Percentiles rank a stretch among this genome's conserved stretches.
Conservation (phyloP, 2,113 vertebrate species). For the Rhineura floridana region DNA sequence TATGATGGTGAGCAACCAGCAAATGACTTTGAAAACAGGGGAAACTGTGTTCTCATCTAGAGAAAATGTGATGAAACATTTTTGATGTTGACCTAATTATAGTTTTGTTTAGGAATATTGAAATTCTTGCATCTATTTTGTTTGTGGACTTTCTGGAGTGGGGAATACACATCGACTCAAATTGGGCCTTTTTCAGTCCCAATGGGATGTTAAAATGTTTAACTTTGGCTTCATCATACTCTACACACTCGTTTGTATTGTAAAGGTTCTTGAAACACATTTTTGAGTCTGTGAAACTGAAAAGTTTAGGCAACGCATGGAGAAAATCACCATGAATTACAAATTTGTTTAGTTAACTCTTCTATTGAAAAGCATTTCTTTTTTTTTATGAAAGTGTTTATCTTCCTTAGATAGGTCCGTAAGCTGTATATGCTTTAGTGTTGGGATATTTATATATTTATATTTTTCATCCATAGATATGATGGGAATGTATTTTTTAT, state of each 20-base stretch:
- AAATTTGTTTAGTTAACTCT: constrained; percentile 16
- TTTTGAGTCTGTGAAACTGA: constrained; percentile 48
- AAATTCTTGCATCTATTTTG: constrained; percentile 43
- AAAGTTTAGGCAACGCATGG: constrained; percentile 28
- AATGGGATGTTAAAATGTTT: constrained; percentile 29
- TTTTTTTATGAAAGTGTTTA: constrained; percentile 55
- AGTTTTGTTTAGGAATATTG: constrained; percentile 39
- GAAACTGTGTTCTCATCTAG: neutral
- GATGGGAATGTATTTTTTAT: constrained; percentile 34
- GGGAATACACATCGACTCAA: neutral
- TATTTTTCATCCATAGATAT: constrained; percentile 39
- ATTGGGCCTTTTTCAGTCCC: neutral
- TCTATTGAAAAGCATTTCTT: constrained; percentile 34
- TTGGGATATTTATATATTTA: constrained; percentile 60
- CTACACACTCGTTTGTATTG: constrained; percentile 30
- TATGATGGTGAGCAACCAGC: neutral
- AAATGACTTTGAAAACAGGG: constrained; percentile 24
- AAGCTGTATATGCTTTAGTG: constrained; percentile 63
- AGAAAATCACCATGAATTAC: constrained; percentile 21
- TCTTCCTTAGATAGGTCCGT: constrained; percentile 26
- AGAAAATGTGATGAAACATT: constrained; percentile 15
- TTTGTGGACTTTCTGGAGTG: neutral
- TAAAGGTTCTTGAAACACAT: constrained; percentile 33
- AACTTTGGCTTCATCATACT: constrained; percentile 20
- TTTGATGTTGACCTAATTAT: constrained; percentile 9